Evolutionary conservation across 2,888 invertebrate genomes (phyloP), one percentile per base, ranked within the genome.

Genomic region (Hemithea aestivaria): DNA sequence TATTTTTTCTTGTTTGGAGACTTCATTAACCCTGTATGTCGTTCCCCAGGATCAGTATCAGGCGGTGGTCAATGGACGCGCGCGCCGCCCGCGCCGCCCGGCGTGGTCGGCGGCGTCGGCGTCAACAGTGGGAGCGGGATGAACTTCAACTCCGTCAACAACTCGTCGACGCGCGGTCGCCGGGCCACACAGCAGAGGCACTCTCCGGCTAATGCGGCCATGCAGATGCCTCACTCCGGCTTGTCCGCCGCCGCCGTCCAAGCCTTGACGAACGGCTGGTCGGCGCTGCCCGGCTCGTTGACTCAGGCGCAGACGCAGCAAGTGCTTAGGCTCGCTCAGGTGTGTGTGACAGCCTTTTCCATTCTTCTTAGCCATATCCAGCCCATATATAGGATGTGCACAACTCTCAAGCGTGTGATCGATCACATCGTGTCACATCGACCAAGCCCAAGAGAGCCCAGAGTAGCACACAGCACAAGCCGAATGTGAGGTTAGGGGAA

Each of bases 21-120:
- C n/a, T n/a, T n/a, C n/a, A n/a, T n/a, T 8, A 24, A 7, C n/a
- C 2, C 16, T 4, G 16, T 16, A 25, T 20, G 9, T 28, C 6
- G 3, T 24, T 33, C 6, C 11, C 7, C 65, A 81, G 84, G 84
- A 1, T 61, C 80, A 16, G 79, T 76, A 25, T 64, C 76, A 9
- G 78, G 89, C 47, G 89, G 90, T 8, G 93, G 93, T 0, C 93
- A 94, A 54, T 94, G 94, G 94, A 94, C 94, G 12, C 87, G 93
- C 20, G 93, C 93, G 53, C 94, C 94, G 0, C 89, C 91, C 1
- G 92, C 91, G 23, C 94, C 94, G 1, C 83, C 88, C 37, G 54
- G 72, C 35, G 73, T 61, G n/a, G 67, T 63, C 16, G 75, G 66
- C 9, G 61, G 63, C 7, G 68, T 61, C 2, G 70, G 65, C 9